Evolutionary conservation across 37 sponge, comb jelly and placozoan species (phyloP).

Genomic region (Tethya wilhelma): DNA sequence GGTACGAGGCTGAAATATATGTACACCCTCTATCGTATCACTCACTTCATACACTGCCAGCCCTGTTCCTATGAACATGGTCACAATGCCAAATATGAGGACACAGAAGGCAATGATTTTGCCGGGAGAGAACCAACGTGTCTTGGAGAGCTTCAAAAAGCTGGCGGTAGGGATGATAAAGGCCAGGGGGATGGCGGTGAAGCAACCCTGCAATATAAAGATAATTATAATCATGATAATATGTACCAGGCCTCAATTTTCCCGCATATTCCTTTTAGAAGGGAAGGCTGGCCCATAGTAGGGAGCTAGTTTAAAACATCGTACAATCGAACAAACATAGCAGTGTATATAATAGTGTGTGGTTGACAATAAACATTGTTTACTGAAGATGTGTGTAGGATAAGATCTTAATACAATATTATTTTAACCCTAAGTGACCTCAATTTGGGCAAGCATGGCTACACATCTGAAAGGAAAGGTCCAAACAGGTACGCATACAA

Average conservation of each 20-base stretch:
- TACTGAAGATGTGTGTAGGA: not conserved
- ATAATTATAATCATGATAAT: not conserved
- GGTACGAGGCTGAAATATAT: not conserved
- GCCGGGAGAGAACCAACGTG: slow-evolving; percentile 30
- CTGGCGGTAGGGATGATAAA: slow-evolving; percentile 74
- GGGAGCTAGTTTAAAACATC: no score
- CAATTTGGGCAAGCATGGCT: not conserved
- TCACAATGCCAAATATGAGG: slow-evolving; percentile 57
- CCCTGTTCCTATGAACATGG: slow-evolving; percentile 67
- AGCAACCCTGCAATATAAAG: slow-evolving; percentile 50
- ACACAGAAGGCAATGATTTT: slow-evolving; percentile 32
- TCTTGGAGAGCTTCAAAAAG: slow-evolving; percentile 58
- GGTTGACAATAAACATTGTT: not conserved
- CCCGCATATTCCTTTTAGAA: no score
- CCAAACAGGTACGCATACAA: not conserved
- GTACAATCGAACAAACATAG: no score
- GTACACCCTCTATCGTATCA: not conserved
- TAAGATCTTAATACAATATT: not conserved
- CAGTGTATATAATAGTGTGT: not conserved
- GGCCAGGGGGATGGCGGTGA: slow-evolving; percentile 66
- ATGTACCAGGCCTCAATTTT: no score
- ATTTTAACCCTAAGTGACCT: not conserved
- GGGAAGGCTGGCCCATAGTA: no score
- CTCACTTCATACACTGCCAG: slow-evolving; percentile 43
- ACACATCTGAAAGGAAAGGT: not conserved